phyloP scores from a whole-genome alignment of 2,113 vertebrate species.

The Perognathus longimembris region DNA sequence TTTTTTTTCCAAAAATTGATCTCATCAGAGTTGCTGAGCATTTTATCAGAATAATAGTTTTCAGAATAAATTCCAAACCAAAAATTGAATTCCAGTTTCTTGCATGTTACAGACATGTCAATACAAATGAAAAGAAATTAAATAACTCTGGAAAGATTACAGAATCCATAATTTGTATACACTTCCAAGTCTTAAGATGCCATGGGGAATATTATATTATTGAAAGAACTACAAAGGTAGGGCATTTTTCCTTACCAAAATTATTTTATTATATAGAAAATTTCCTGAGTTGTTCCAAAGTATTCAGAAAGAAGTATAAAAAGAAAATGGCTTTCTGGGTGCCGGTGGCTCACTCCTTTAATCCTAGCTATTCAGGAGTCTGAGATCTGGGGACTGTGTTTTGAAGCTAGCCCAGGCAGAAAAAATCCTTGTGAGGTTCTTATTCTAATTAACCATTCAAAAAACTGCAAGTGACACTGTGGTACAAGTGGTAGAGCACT shows the following conservation, averaged over 20 bases:
- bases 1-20: not conserved
- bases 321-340: not conserved
- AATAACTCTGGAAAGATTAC: not conserved
- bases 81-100: conserved; percentile 5
- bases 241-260: not conserved
- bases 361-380: no score
- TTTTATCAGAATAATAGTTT: not conserved
- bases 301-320: not conserved
- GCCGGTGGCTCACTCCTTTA: no score
- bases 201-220: not conserved
- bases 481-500: no score
- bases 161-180: not conserved
- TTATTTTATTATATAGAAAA: not conserved
- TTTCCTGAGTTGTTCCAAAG: not conserved
- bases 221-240: not conserved
- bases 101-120: not conserved
- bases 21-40: not conserved
- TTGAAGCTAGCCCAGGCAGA: no score
- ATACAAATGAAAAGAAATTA: conserved; percentile 26
- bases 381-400: no score
- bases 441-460: no score
- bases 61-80: not conserved
- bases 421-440: no score
- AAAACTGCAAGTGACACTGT: no score
- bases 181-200: conserved; percentile 5